Percentiles rank a stretch among this genome's conserved stretches.
phyloP scores from a whole-genome alignment of 2,888 invertebrate species.

The Apoda limacodes region DNA sequence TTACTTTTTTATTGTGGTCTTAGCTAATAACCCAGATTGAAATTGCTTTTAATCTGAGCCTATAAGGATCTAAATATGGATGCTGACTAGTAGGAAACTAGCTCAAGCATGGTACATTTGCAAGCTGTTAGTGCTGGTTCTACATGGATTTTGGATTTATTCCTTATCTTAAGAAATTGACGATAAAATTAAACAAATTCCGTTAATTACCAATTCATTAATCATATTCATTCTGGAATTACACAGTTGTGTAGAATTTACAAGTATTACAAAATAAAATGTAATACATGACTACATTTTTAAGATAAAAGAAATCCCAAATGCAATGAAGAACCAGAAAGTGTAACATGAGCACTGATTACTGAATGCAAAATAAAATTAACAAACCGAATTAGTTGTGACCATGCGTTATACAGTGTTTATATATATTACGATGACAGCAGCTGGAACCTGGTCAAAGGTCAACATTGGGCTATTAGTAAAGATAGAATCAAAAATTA shows the following conservation, averaged over 20 bases:
- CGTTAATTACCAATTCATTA: no score
- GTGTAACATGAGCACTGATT: conserved; percentile 22
- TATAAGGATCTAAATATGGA: no score
- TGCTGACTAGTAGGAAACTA: no score
- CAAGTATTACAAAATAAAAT: no score
- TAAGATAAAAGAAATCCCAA: conserved; percentile 7
- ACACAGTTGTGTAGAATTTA: background rate
- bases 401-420: conserved; percentile 43
- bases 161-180: no score
- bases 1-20: no score
- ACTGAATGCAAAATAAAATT: conserved; percentile 27
- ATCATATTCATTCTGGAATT: conserved; percentile 22
- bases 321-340: conserved; percentile 3
- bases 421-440: no score
- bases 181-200: no score
- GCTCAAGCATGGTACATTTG: conserved; percentile 51
- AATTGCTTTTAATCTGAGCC: no score
- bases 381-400: conserved; percentile 32
- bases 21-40: no score
- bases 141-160: conserved; percentile 36
- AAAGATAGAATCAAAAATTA: conserved; percentile 36
- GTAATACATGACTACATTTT: no score
- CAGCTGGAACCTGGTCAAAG: conserved; percentile 43
- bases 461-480: conserved; percentile 44
- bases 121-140: conserved; percentile 60